Evolutionary conservation across 2,888 invertebrate genomes (phyloP).

Genomic region (Biston stratarius): DNA sequence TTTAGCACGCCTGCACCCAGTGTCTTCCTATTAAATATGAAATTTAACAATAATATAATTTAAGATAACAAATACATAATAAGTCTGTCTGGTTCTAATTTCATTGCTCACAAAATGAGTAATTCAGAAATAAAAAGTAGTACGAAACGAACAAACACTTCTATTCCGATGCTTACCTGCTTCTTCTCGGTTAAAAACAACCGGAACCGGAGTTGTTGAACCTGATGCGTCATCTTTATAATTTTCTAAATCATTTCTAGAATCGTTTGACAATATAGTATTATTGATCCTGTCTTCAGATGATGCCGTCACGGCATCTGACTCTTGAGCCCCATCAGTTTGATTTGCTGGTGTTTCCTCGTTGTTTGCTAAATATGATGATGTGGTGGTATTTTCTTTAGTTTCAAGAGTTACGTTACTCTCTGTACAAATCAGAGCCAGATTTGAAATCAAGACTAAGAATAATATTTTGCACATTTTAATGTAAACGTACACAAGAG

Average conservation of each 20-base stretch:
- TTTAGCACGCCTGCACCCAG: too few relatives aligned
- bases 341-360: not conserved
- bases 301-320: not conserved
- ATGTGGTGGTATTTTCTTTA: constrained; percentile 8
- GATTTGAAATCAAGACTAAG: constrained; percentile 7
- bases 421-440: constrained; percentile 11
- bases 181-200: constrained; percentile 4
- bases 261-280: not conserved
- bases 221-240: not conserved
- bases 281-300: not conserved
- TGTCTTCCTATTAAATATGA: too few relatives aligned
- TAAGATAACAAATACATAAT: too few relatives aligned
- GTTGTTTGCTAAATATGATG: not conserved
- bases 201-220: not conserved
- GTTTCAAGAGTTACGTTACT: not conserved
- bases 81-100: too few relatives aligned
- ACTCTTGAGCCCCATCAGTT: not conserved
- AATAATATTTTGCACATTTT: constrained; percentile 18
- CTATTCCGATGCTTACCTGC: constrained; percentile 13
- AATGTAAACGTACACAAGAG: constrained; percentile 9
- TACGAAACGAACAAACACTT: not conserved
- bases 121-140: not conserved
- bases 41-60: too few relatives aligned
- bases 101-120: too few relatives aligned
- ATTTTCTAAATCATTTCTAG: not conserved